These are phyloP conservation scores for Tupiocoris notatus DNA, from an alignment of 2,888 invertebrate genomes.

Conservation along the genomic window DNA sequence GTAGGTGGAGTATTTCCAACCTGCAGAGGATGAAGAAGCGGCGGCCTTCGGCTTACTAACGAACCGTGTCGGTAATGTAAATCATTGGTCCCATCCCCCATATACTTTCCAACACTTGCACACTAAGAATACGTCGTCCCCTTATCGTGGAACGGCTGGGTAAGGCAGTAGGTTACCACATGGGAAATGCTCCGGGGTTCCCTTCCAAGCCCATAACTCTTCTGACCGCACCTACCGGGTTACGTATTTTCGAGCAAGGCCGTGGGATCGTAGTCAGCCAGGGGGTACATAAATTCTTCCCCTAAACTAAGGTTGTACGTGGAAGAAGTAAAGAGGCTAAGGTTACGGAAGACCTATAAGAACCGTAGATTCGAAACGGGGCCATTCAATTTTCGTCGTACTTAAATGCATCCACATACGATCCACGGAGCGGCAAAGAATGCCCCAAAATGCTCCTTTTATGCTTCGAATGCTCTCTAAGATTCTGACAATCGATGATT, in stretches of 20 bases:
- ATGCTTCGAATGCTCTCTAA: too few relatives aligned
- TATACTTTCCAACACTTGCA: not conserved
- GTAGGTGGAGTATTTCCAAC: not conserved
- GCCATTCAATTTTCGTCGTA: too few relatives aligned
- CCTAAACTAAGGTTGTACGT: too few relatives aligned
- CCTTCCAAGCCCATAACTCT: constrained; percentile 30
- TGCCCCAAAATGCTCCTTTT: too few relatives aligned
- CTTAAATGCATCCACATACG: too few relatives aligned
- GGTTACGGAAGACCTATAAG: too few relatives aligned
- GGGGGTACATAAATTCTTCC: not conserved
- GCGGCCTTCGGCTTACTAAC: not conserved
- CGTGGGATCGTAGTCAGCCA: not conserved
- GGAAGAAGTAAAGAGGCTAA: too few relatives aligned
- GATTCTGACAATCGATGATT: too few relatives aligned
- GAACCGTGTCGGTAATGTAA: not conserved
- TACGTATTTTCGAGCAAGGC: not conserved
- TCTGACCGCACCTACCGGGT: constrained; percentile 31
- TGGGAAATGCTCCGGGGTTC: constrained; percentile 34
- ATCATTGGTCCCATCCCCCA: not conserved
- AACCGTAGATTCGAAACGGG: too few relatives aligned
- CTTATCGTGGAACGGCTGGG: not conserved
- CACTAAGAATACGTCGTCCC: not conserved
- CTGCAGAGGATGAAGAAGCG: not conserved
- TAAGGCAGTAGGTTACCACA: not conserved
- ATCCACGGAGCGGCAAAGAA: too few relatives aligned